Evolutionary conservation across 2,113 vertebrate genomes (phyloP).

Genomic region (Tonatia bakeri): DNA sequence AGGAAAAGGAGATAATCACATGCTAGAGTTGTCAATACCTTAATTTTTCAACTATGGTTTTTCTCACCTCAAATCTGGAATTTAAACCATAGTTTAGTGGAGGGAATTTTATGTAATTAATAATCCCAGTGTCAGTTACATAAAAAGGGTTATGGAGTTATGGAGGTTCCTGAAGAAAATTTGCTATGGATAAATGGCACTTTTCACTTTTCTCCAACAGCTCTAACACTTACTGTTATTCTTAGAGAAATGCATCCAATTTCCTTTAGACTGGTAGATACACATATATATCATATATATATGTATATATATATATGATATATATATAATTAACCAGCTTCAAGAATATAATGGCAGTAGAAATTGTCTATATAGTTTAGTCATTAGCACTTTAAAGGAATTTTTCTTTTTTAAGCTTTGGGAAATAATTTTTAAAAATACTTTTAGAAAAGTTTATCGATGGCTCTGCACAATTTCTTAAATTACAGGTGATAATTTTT

Average conservation of each 20-base stretch:
- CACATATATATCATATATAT: background rate
- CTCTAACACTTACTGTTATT: background rate
- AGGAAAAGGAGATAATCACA: background rate
- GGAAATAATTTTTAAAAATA: background rate
- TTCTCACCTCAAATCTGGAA: background rate
- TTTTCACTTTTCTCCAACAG: background rate
- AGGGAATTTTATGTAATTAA: background rate
- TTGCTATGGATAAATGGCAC: background rate
- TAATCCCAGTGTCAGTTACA: background rate
- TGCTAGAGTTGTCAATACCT: background rate
- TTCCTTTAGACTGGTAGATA: background rate
- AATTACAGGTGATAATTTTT: background rate
- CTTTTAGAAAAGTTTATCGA: background rate
- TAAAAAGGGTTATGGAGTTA: background rate
- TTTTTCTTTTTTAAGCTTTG: background rate
- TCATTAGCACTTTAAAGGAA: background rate
- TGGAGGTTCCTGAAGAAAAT: background rate
- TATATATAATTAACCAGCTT: background rate
- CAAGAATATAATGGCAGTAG: constrained; percentile 24
- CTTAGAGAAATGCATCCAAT: background rate
- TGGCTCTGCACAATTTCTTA: background rate
- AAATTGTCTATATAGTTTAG: background rate
- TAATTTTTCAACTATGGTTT: background rate
- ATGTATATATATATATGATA: background rate
- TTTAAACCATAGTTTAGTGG: background rate